Evolutionary conservation across 2,113 vertebrate species (phyloP), one percentile per base, ranked within the genome.

Genomic region (Gymnorhina tibicen): DNA sequence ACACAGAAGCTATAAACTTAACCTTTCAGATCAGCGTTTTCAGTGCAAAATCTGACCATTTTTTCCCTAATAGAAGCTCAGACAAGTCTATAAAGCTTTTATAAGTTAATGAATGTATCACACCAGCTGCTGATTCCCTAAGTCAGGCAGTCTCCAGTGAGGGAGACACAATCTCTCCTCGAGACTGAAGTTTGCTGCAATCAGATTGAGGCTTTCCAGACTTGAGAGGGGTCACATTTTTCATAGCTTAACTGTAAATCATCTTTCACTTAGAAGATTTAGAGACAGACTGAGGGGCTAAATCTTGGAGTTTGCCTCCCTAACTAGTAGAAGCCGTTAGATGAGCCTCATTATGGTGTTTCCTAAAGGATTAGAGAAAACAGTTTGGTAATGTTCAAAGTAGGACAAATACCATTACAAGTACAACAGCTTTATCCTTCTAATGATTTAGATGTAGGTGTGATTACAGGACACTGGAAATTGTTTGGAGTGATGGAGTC

Each of bases 181-280:
- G 11, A 97, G 97, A 97, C 96, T 98, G 97, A 97, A 96, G 92
- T 97, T 97, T 63, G 83, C 93, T 89, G 80, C 91, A 95, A 97
- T 95, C 96, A 96, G 88, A 64, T 85, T 97, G 98, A 97, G 97
- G 93, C 96, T 97, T 98, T 97, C 97, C 98, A 98, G 85, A 97
- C 98, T 97, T 96, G 96, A 96, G 97, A 95, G 95, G 93, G 97
- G 93, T 98, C 98, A 96, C 98, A 97, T 98, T 98, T 98, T 98
- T 98, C 92, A 94, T 98, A 98, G 98, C 98, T 98, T 97, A 98
- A 97, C 98, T 97, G 97, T 98, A 99, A 99, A 99, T 99, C 98
- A 98, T 98, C 97, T 98, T 98, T 98, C 98, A 97, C 97, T 98
- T 98, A 98, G 98, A 98, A 98, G 98, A 98, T 99, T 98, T 98